Conservation (phyloP, 1,140 invertebrate species). For the Heliconius melpomene region DNA sequence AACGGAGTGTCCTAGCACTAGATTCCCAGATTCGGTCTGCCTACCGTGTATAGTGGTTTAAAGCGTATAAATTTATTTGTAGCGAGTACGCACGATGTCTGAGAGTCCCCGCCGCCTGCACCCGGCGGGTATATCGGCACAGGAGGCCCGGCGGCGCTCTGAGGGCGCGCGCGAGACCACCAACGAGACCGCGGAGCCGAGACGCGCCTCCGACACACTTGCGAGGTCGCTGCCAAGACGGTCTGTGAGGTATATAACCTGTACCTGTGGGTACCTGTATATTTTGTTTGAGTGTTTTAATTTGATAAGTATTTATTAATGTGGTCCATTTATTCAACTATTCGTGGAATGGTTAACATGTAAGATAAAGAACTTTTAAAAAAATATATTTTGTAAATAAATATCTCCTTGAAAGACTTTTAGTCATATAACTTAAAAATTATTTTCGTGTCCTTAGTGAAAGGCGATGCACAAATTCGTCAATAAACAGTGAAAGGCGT, state of each 20-base stretch:
- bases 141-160: slow-evolving; percentile 56
- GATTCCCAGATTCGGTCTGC: too few relatives aligned
- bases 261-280: too few relatives aligned
- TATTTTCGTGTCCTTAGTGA: slow-evolving; percentile 46
- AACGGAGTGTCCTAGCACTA: too few relatives aligned
- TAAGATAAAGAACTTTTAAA: too few relatives aligned
- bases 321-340: too few relatives aligned
- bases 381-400: too few relatives aligned
- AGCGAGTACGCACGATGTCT: slow-evolving; percentile 63
- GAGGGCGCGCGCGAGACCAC: slow-evolving; percentile 52
- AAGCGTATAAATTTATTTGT: slow-evolving; percentile 2
- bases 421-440: background rate
- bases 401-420: too few relatives aligned
- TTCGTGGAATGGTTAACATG: too few relatives aligned
- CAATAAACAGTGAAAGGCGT: slow-evolving; percentile 68
- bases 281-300: too few relatives aligned
- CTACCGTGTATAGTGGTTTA: too few relatives aligned
- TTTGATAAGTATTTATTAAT: too few relatives aligned
- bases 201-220: slow-evolving; percentile 63
- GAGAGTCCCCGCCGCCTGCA: slow-evolving; percentile 63
- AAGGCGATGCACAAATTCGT: slow-evolving; percentile 67
- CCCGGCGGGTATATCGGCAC: slow-evolving; percentile 46
- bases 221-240: slow-evolving; percentile 50
- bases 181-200: slow-evolving; percentile 44
- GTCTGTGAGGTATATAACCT: slow-evolving; percentile 58